phyloP scores from a whole-genome alignment of 2,113 vertebrate genomes.

The Sitta europaea region DNA sequence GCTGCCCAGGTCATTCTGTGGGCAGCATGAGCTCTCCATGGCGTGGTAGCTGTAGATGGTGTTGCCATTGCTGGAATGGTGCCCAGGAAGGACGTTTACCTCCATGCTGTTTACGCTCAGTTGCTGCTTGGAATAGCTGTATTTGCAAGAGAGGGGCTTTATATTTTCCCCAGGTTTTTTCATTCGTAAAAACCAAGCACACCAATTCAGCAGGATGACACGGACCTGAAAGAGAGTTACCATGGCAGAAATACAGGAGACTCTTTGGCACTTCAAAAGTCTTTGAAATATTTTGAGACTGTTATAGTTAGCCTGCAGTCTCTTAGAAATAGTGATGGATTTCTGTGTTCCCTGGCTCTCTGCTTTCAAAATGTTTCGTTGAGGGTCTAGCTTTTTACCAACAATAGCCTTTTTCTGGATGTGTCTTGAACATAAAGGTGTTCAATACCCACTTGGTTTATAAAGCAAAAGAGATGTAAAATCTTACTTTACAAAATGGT shows the following conservation, averaged over 20 bases:
- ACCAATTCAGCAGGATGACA: slow-evolving; percentile 85
- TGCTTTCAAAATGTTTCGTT: neutral
- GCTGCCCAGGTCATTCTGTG: slow-evolving; percentile 70
- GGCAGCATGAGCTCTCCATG: slow-evolving; percentile 75
- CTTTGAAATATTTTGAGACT: neutral
- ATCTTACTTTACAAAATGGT: neutral
- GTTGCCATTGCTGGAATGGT: slow-evolving; percentile 77
- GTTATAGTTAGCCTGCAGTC: neutral
- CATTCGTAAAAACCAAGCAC: slow-evolving; percentile 89
- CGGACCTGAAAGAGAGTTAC: slow-evolving; percentile 48
- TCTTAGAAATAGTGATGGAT: neutral
- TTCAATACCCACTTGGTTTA: neutral
- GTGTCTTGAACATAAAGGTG: neutral
- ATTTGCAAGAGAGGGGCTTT: slow-evolving; percentile 74
- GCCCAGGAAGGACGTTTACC: slow-evolving; percentile 74
- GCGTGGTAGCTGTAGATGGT: slow-evolving; percentile 76
- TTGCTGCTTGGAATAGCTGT: slow-evolving; percentile 70
- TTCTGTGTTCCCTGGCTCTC: neutral
- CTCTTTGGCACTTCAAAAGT: neutral
- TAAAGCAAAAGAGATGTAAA: neutral
- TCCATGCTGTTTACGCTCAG: slow-evolving; percentile 77
- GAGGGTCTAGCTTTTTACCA: neutral
- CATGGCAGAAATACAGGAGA: neutral
- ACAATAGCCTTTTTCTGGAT: neutral
- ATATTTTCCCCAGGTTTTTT: slow-evolving; percentile 83